phyloP scores from a whole-genome alignment of 2,113 vertebrate species.

The Nothoprocta perdicaria region DNA sequence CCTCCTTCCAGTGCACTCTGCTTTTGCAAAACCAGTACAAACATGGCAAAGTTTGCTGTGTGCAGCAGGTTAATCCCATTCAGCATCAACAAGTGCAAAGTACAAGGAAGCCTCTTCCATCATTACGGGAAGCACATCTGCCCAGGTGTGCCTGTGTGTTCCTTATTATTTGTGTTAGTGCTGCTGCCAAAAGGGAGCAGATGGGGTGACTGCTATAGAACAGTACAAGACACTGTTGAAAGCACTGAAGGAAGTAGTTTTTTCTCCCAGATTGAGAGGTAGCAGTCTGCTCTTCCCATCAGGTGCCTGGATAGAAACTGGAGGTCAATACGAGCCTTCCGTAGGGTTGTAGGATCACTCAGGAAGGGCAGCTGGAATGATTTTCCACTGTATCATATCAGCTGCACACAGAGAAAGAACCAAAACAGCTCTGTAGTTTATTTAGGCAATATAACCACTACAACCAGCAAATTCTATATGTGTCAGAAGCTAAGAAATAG shows the following conservation, averaged over 20 bases:
- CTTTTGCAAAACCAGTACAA: background rate
- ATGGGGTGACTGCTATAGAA: slow-evolving; percentile 16
- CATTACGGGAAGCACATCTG: background rate
- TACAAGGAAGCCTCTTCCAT: background rate
- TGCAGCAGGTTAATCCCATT: background rate
- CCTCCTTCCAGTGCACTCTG: background rate
- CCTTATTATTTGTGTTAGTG: background rate
- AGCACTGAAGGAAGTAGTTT: slow-evolving; percentile 33
- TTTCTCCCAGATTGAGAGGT: slow-evolving; percentile 29
- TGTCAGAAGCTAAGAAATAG: background rate
- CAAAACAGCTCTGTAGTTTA: background rate
- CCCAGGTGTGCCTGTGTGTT: background rate
- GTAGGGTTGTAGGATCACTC: background rate
- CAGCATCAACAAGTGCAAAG: background rate
- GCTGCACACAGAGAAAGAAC: background rate
- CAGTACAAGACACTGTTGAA: background rate
- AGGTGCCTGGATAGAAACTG: slow-evolving; percentile 1
- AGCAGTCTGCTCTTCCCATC: slow-evolving; percentile 33
- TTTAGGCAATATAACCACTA: background rate
- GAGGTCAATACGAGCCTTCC: background rate
- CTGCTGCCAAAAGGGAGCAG: slow-evolving; percentile 43
- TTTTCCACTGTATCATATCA: background rate
- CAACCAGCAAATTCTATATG: background rate
- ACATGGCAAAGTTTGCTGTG: background rate
- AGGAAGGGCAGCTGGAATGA: background rate